Conservation (phyloP, 2,113 vertebrate species). For the Fulmarus glacialis region DNA sequence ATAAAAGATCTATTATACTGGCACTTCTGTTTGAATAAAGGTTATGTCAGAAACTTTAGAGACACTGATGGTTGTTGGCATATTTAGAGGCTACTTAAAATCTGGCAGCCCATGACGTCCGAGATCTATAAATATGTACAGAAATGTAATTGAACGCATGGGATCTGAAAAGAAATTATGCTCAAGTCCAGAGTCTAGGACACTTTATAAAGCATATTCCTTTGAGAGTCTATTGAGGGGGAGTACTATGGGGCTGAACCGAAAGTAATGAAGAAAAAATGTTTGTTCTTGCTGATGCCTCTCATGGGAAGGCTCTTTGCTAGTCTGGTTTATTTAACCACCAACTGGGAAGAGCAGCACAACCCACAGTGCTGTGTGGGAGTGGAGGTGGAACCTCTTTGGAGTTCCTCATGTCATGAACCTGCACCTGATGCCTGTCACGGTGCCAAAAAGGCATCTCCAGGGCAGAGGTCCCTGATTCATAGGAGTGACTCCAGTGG, state of each 20-base stretch:
- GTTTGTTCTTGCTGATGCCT: not conserved
- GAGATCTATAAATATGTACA: not conserved
- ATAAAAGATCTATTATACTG: not conserved
- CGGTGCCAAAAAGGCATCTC: not conserved
- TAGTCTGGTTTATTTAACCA: not conserved
- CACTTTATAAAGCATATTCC: not conserved
- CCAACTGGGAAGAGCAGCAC: not conserved
- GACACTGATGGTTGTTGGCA: not conserved
- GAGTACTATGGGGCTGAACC: not conserved
- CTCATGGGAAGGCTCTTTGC: not conserved
- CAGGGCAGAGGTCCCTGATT: not conserved
- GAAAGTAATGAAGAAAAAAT: not conserved
- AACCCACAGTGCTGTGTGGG: not conserved
- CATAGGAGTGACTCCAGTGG: not conserved
- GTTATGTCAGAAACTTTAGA: not conserved
- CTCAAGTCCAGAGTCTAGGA: not conserved
- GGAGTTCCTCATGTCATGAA: not conserved
- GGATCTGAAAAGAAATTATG: not conserved
- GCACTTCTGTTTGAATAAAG: not conserved
- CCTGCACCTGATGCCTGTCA: not conserved
- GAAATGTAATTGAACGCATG: not conserved
- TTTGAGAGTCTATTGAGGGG: not conserved
- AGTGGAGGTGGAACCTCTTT: not conserved
- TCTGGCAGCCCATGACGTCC: not conserved
- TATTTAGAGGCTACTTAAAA: not conserved